Evolutionary conservation across 1,140 invertebrate species (phyloP).

Genomic region (Himalopsyche phryganea): DNA sequence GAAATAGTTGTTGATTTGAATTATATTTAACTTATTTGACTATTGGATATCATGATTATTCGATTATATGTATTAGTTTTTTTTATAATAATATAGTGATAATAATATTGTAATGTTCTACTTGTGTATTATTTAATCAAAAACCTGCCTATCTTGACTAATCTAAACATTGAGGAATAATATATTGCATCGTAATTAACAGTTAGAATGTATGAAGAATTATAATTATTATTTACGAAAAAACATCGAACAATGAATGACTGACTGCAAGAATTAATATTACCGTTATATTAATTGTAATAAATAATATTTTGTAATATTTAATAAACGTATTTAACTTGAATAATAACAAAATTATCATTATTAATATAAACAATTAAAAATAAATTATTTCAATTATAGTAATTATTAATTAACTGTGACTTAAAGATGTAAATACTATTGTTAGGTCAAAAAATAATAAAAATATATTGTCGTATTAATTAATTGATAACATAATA

Average conservation of each 20-base stretch:
- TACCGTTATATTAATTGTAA: conserved; percentile 1
- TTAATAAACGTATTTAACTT: conserved; percentile 21
- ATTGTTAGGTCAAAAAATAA: conserved; percentile 9
- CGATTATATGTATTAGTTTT: conserved; percentile 14
- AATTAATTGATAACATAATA: conserved; percentile 1
- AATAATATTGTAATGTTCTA: conserved; percentile 24
- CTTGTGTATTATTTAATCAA: conserved; percentile 29
- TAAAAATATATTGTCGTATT: not conserved
- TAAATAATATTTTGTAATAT: conserved; percentile 17
- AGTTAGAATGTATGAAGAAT: conserved; percentile 3
- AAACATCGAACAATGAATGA: conserved; percentile 15
- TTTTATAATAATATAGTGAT: conserved; percentile 21
- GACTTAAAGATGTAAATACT: conserved; percentile 10
- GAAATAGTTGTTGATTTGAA: too few species aligned
- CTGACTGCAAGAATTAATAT: conserved; percentile 10
- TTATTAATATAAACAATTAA: conserved; percentile 18
- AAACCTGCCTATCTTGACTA: conserved; percentile 34
- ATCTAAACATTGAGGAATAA: conserved; percentile 26
- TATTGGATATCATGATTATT: conserved; percentile 25
- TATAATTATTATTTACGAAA: conserved; percentile 12
- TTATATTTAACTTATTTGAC: not conserved
- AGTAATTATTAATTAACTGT: too few species aligned
- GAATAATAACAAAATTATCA: conserved; percentile 22
- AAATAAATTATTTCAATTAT: conserved; percentile 17
- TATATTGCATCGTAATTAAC: conserved; percentile 6